Conservation (phyloP, 1,140 invertebrate species). For the Linepithema humile region DNA sequence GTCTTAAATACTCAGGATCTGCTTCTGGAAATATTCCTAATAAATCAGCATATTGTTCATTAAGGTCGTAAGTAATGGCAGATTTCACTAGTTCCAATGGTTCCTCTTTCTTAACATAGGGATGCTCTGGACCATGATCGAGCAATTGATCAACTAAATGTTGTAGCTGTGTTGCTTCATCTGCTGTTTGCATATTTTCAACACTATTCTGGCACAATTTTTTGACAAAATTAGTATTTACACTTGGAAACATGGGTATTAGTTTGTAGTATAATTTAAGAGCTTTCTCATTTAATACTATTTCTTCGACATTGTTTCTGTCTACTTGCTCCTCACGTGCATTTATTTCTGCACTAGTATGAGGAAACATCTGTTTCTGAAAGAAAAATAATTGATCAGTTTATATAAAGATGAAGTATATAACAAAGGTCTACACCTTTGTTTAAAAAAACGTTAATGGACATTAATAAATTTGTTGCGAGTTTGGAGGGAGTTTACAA, state of each 20-base stretch:
- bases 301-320: not conserved
- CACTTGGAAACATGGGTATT: slow-evolving; percentile 75
- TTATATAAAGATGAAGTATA: not conserved
- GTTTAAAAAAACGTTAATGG: not conserved
- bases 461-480: not conserved
- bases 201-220: not conserved
- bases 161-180: slow-evolving; percentile 48
- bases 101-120: not conserved
- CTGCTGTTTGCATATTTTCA: not conserved
- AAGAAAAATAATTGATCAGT: not conserved
- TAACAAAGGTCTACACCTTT: not conserved
- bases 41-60: slow-evolving; percentile 79
- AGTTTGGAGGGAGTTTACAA: not conserved
- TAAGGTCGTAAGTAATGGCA: not conserved
- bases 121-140: slow-evolving; percentile 50
- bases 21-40: slow-evolving; percentile 81
- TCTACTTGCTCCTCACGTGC: not conserved
- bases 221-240: slow-evolving; percentile 81
- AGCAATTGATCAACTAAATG: slow-evolving; percentile 72
- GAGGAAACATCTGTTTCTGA: no score
- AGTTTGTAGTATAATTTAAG: slow-evolving; percentile 62
- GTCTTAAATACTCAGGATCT: slow-evolving; percentile 85
- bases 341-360: not conserved
- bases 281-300: not conserved
- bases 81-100: not conserved